Evolutionary conservation across 2,113 vertebrate genomes (phyloP).

Genomic region (Alosa alosa): DNA sequence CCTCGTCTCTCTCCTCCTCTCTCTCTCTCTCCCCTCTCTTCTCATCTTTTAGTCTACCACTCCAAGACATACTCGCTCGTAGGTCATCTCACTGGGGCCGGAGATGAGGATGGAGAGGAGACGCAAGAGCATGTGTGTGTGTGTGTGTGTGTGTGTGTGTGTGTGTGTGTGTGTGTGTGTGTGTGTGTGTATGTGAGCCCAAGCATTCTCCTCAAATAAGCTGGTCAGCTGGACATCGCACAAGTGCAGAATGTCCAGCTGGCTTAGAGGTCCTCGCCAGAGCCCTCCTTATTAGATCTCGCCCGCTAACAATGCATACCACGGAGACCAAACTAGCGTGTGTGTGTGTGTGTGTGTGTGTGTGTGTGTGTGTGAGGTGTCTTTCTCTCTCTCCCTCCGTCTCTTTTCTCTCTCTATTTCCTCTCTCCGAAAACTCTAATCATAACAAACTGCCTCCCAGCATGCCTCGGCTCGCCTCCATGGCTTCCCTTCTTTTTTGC

Average conservation of each 20-base stretch:
- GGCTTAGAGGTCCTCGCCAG: background rate
- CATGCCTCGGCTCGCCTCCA: background rate
- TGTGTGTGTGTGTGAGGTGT: too few species aligned
- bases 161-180: slow-evolving; percentile 3
- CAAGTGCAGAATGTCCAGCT: background rate
- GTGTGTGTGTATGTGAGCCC: background rate
- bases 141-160: background rate
- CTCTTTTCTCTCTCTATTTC: background rate
- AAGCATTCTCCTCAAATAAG: background rate
- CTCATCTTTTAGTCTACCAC: slow-evolving; percentile 40
- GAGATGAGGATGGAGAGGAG: background rate
- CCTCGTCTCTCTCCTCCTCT: too few species aligned
- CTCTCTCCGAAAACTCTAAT: slow-evolving; percentile 19
- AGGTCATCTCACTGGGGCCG: background rate
- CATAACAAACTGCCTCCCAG: background rate
- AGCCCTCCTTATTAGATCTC: slow-evolving; percentile 15
- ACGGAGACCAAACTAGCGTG: background rate
- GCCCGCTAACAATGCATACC: slow-evolving; percentile 35
- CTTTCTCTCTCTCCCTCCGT: background rate
- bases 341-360: too few species aligned
- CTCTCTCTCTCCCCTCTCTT: background rate
- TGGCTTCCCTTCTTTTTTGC: background rate
- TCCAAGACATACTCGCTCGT: slow-evolving; percentile 20
- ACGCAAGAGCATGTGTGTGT: background rate
- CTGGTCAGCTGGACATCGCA: slow-evolving; percentile 26